phyloP scores from a whole-genome alignment of 2,888 invertebrate species.

The Margaritifera margaritifera region DNA sequence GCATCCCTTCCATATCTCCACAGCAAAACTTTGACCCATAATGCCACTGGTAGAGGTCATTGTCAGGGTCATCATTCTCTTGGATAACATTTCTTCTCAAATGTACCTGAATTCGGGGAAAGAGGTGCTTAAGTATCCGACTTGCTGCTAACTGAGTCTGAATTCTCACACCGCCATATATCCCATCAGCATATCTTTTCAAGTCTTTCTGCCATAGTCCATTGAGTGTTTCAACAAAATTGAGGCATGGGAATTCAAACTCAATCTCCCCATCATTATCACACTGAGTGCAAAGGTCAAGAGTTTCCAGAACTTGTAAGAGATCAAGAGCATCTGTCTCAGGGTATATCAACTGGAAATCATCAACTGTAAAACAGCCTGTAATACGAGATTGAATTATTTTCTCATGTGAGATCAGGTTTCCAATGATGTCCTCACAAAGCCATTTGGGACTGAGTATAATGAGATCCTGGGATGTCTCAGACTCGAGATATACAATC shows the following conservation, averaged over 20 bases:
- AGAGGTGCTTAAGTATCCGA: slow-evolving; percentile 80
- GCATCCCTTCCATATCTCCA: slow-evolving; percentile 80
- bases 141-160: slow-evolving; percentile 74
- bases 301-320: slow-evolving; percentile 80
- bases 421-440: slow-evolving; percentile 80
- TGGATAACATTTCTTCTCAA: slow-evolving; percentile 75
- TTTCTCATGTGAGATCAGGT: slow-evolving; percentile 76
- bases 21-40: slow-evolving; percentile 82
- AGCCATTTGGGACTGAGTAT: slow-evolving; percentile 82
- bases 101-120: slow-evolving; percentile 81
- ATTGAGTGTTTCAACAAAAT: slow-evolving; percentile 79
- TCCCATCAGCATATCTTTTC: slow-evolving; percentile 67
- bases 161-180: slow-evolving; percentile 80
- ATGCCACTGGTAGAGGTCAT: slow-evolving; percentile 83
- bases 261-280: slow-evolving; percentile 82
- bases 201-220: slow-evolving; percentile 80
- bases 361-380: slow-evolving; percentile 83
- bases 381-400: slow-evolving; percentile 71
- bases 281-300: slow-evolving; percentile 82
- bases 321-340: slow-evolving; percentile 82
- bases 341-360: slow-evolving; percentile 82
- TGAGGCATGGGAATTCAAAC: slow-evolving; percentile 84
- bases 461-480: slow-evolving; percentile 77
- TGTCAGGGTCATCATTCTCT: slow-evolving; percentile 74
- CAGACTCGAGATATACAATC: slow-evolving; percentile 78